phyloP scores from a whole-genome alignment of 2,797 vertebrate species.

The Synaphobranchus kaupii region DNA sequence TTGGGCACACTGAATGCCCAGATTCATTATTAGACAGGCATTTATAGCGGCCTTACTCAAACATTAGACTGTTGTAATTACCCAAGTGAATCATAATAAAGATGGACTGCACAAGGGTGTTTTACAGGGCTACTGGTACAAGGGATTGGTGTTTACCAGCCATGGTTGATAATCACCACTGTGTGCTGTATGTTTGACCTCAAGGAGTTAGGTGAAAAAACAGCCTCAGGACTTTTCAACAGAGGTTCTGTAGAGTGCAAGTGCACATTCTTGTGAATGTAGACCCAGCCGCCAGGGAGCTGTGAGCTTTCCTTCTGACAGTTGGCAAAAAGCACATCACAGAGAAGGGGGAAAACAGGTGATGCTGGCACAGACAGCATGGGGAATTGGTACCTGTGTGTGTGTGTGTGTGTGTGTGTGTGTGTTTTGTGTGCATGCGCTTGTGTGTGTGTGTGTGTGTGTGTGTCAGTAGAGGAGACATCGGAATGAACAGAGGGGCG shows the following conservation, averaged over 20 bases:
- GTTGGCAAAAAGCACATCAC: background rate
- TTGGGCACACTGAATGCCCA: background rate
- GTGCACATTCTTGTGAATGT: background rate
- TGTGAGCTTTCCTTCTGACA: background rate
- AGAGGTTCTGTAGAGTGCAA: background rate
- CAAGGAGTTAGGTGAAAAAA: background rate
- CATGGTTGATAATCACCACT: background rate
- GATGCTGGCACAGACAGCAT: background rate
- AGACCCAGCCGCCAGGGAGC: background rate
- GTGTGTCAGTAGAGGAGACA: background rate
- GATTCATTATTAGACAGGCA: background rate
- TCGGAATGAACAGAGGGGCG: background rate
- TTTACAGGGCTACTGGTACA: background rate
- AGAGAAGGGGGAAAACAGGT: background rate
- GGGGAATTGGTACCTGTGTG: slow-evolving; percentile 31
- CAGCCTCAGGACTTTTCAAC: background rate
- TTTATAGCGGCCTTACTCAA: background rate
- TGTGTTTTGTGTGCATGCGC: slow-evolving; percentile 8
- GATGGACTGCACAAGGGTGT: background rate
- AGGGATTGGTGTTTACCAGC: background rate
- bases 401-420: background rate
- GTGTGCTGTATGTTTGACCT: background rate
- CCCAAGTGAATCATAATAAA: background rate
- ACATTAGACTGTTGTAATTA: background rate
- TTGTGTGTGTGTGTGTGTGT: background rate